A percentile compares a stretch with the other conserved stretches of the same genome.
Conservation (phyloP, 1,140 invertebrate genomes). For the Nasonia vitripennis region DNA sequence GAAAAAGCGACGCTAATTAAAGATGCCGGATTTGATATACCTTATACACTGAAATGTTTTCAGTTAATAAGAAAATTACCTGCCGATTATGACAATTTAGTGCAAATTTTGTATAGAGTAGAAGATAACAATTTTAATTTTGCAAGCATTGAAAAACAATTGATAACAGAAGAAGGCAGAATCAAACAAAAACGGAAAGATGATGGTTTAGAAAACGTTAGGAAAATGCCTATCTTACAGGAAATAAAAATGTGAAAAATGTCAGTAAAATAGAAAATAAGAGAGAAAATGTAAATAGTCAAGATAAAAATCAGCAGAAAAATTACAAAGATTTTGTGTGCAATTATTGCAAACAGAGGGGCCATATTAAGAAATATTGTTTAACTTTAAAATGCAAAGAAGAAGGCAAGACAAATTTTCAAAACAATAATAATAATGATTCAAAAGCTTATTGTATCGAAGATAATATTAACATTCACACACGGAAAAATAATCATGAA, state of each 20-base stretch:
- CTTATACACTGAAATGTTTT: not conserved
- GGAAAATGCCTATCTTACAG: conserved; percentile 14
- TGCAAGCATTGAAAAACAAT: not conserved
- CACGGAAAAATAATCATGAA: not conserved
- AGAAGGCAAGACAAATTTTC: not conserved
- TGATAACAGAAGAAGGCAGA: conserved; percentile 7
- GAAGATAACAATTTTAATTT: not conserved
- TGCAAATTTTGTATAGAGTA: not conserved
- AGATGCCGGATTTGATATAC: not conserved
- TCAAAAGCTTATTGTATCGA: not conserved
- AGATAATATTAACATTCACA: not conserved
- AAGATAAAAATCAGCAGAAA: not conserved
- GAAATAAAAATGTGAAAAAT: not conserved
- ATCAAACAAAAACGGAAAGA: conserved; percentile 4
- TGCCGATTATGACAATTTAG: not conserved
- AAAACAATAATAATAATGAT: not conserved
- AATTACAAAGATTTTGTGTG: not conserved
- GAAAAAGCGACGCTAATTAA: not conserved
- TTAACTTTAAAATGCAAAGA: not conserved
- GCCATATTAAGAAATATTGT: not conserved
- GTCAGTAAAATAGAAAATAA: not conserved
- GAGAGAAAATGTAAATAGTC: not conserved
- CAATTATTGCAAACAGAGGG: conserved; percentile 5
- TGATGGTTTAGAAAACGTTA: not conserved
- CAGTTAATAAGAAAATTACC: conserved; percentile 6